Evolutionary conservation across 2,113 vertebrate species (phyloP).

Genomic region (Microcebus jonahi): DNA sequence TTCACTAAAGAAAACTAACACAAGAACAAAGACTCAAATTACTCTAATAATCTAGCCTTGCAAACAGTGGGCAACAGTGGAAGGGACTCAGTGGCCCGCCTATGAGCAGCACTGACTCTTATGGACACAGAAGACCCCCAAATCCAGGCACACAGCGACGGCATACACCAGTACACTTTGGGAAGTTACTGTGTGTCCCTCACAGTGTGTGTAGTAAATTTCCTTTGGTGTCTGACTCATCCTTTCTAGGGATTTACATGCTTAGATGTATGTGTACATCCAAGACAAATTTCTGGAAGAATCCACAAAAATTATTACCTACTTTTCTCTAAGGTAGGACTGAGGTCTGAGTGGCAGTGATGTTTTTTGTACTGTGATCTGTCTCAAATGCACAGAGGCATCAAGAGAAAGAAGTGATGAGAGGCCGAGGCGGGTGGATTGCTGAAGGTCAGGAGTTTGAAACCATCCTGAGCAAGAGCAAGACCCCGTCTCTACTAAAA

Average conservation of each 20-base stretch:
- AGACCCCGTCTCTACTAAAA: too few species aligned
- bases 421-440: too few species aligned
- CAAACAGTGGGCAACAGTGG: neutral
- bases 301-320: neutral
- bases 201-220: accelerated
- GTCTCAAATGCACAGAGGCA: neutral
- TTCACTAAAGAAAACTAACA: neutral
- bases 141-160: neutral
- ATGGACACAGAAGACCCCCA: neutral
- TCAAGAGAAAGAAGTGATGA: neutral
- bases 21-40: neutral
- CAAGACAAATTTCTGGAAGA: neutral
- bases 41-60: neutral
- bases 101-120: too few species aligned
- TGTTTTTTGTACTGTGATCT: neutral
- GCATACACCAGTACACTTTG: neutral
- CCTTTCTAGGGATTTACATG: neutral
- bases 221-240: neutral
- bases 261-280: too few species aligned
- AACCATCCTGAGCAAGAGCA: too few species aligned
- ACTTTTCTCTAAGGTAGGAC: neutral
- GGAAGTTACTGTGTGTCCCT: neutral
- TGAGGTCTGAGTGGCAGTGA: neutral
- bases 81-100: neutral
- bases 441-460: too few species aligned